Evolutionary conservation across 2,888 invertebrate species (phyloP), one percentile per base, ranked within the genome.

Genomic region (Blera fallax): DNA sequence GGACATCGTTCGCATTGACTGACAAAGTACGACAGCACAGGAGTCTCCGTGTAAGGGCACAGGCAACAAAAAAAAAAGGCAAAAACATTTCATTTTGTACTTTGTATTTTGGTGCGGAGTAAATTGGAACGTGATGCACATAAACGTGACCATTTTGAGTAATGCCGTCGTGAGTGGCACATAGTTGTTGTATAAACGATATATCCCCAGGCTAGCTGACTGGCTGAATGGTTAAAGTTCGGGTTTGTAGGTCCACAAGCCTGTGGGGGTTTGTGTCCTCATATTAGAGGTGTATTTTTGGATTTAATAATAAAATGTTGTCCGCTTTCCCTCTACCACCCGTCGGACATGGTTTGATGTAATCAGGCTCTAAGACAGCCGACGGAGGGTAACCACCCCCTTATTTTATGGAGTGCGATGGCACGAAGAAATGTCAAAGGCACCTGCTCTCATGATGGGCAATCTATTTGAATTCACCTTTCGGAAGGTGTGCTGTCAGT

Each of bases 91-190:
- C 72, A 81, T 76, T 81, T 81, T 72, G 67, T 77, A 80, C 70
- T 64, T 72, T 65, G 48, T 81, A 80, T 81, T 65, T 67, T 65
- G 65, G 40, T 67, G 43, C 40, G 58, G 43, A 81, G 85, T 67
- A 85, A 85, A 85, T 85, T 85, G 76, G 80, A 70, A 85, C 85
- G 85, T 85, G 81, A 65, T 77, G 85, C 85, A 72, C 81, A 81
- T 85, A 85, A 81, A 85, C 85, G 85, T 85, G 85, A 85, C 76
- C 81, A 85, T 85, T 81, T 85, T 85, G 81, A 81, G 81, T 77
- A 85, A 85, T 81, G 76, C 58, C 27, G 16, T 64, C 52, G 27
- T 70, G 50, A 62, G 40, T 69, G 32, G 18, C 37, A 72, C 62
- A 34, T 50, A 74, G 65, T 62, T 73, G 65, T 62, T 72, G 50